Percentiles rank a stretch among this genome's conserved stretches.
Evolutionary conservation across 2,888 invertebrate species (phyloP).

Genomic region (Trichacis sp.): DNA sequence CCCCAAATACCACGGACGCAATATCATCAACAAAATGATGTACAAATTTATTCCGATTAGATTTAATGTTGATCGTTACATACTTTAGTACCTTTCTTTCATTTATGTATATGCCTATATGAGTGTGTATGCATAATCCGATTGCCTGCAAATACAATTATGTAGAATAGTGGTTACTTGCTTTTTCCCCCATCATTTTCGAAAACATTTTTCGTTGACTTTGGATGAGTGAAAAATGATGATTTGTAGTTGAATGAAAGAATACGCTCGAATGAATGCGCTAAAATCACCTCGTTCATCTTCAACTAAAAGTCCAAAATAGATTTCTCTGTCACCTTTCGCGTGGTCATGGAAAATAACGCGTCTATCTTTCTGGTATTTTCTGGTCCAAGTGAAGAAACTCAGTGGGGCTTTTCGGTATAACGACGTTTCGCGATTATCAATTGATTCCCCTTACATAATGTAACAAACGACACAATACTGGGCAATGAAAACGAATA

Average conservation of each 20-base stretch:
- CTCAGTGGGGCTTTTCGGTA: background rate
- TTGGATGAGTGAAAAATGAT: slow-evolving; percentile 20
- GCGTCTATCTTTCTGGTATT: slow-evolving; percentile 29
- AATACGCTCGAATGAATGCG: background rate
- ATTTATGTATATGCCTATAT: slow-evolving; percentile 21
- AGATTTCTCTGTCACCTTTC: slow-evolving; percentile 22
- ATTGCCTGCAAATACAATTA: slow-evolving; percentile 41
- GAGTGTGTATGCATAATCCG: slow-evolving; percentile 42
- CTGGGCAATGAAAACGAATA: background rate
- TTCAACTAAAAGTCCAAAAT: slow-evolving; percentile 29
- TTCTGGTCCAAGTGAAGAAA: background rate
- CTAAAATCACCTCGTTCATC: background rate
- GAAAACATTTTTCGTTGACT: slow-evolving; percentile 20
- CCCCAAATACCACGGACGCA: slow-evolving; percentile 7
- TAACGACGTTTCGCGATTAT: background rate
- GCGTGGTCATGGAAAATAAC: slow-evolving; percentile 11
- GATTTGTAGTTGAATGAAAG: slow-evolving; percentile 8
- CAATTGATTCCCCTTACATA: no score
- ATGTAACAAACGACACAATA: background rate
- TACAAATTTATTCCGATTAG: slow-evolving; percentile 41
- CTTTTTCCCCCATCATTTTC: slow-evolving; percentile 10
- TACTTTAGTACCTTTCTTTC: slow-evolving; percentile 42
- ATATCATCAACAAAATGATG: slow-evolving; percentile 35
- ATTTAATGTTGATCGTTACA: slow-evolving; percentile 40
- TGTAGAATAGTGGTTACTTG: slow-evolving; percentile 22